Evolutionary conservation across 1,140 invertebrate genomes (phyloP).

Genomic region (Drosophila setifemur): DNA sequence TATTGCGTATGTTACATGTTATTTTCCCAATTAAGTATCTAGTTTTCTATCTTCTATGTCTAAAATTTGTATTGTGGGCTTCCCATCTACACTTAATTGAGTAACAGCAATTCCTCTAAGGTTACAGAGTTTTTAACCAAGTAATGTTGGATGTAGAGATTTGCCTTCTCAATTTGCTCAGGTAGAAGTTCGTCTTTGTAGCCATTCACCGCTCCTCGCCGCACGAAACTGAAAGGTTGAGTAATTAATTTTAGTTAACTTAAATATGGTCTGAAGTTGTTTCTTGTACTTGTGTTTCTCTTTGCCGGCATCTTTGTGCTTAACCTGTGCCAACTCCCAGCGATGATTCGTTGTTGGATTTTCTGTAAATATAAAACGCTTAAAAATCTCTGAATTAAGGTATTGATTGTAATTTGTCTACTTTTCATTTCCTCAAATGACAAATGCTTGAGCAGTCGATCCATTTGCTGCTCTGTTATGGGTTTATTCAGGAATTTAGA

Average conservation of each 20-base stretch:
- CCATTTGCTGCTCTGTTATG: conserved; percentile 50
- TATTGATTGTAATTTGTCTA: not conserved
- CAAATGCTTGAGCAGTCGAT: conserved; percentile 53
- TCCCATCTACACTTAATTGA: not conserved
- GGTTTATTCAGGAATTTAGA: conserved; percentile 55
- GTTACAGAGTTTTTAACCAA: conserved; percentile 21
- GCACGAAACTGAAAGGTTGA: conserved; percentile 52
- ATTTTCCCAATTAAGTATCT: too few relatives aligned
- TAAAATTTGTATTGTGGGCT: too few relatives aligned
- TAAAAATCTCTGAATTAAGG: not conserved
- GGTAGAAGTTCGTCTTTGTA: conserved; percentile 57
- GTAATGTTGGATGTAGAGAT: conserved; percentile 6
- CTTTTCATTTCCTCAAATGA: conserved; percentile 77
- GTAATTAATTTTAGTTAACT: not conserved
- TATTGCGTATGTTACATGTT: too few relatives aligned
- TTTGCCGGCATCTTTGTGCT: conserved; percentile 11
- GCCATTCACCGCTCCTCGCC: conserved; percentile 52
- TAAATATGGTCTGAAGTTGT: not conserved
- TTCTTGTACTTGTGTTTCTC: conserved; percentile 32
- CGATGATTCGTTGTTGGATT: conserved; percentile 60
- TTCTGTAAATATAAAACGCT: conserved; percentile 10
- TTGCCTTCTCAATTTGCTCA: conserved; percentile 32
- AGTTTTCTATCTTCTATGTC: too few relatives aligned
- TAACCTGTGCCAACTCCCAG: conserved; percentile 22
- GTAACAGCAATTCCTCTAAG: conserved; percentile 41